Evolutionary conservation across 2,797 vertebrate genomes (phyloP).

Genomic region (Sciurus carolinensis): DNA sequence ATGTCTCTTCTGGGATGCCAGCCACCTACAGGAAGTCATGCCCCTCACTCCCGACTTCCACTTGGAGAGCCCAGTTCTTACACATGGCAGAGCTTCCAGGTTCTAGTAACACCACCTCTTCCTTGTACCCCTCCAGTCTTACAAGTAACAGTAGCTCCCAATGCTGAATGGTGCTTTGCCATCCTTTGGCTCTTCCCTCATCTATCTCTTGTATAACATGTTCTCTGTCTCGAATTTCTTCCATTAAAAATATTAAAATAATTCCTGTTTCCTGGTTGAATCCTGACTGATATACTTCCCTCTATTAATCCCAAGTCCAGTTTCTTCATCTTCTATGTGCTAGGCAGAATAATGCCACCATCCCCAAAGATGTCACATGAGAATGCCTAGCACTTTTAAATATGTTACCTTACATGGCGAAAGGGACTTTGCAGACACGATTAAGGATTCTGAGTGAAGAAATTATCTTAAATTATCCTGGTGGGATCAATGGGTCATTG

Average conservation of each 20-base stretch:
- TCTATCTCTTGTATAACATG: background rate
- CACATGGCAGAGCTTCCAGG: background rate
- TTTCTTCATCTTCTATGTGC: slow-evolving; percentile 13
- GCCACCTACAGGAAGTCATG: background rate
- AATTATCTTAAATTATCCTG: background rate
- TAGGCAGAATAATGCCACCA: background rate
- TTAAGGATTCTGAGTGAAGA: background rate
- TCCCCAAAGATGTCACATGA: background rate
- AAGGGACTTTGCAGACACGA: background rate
- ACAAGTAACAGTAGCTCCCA: background rate
- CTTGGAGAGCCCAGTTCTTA: background rate
- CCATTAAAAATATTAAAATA: slow-evolving; percentile 38
- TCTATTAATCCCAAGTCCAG: slow-evolving; percentile 15
- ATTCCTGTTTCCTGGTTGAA: slow-evolving; percentile 26
- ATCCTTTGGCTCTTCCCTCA: background rate
- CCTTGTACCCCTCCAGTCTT: background rate
- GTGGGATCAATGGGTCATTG: background rate
- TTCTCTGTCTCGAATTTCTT: background rate
- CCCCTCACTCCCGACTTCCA: background rate
- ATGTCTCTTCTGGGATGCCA: background rate
- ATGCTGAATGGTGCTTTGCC: background rate
- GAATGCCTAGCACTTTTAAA: background rate
- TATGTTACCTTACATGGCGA: background rate
- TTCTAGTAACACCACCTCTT: background rate
- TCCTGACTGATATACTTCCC: background rate